These are phyloP conservation scores for Lagria hirta DNA, from an alignment of 2,888 invertebrate species.

Conservation along the genomic window DNA sequence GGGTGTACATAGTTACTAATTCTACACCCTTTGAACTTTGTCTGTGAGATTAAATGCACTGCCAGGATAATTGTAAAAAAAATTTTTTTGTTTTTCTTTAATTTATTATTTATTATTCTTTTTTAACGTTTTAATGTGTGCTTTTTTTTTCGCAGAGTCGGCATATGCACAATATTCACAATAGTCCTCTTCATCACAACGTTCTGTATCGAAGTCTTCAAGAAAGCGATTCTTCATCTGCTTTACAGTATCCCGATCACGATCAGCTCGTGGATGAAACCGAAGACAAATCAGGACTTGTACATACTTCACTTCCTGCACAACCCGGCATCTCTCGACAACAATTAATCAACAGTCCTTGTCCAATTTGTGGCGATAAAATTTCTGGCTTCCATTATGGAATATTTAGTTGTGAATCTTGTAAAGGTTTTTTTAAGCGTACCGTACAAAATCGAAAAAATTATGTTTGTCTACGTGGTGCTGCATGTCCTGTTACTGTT, in stretches of 20 bases:
- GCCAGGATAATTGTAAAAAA: no score
- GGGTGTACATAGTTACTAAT: no score
- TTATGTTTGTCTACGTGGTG: constrained; percentile 89
- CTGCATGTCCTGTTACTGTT: constrained; percentile 88
- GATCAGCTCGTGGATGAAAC: constrained; percentile 52
- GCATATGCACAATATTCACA: constrained; percentile 57
- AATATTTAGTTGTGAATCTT: constrained; percentile 96
- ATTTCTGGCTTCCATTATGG: constrained; percentile 98
- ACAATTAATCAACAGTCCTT: constrained; percentile 89
- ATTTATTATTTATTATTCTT: no score
- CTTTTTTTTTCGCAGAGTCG: constrained; percentile 51
- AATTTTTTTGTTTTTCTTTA: no score
- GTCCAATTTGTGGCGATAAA: constrained; percentile 94
- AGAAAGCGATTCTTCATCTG: constrained; percentile 49
- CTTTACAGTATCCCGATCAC: constrained; percentile 46
- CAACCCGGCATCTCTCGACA: constrained; percentile 82
- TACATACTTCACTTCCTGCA: constrained; percentile 59
- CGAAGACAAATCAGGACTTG: constrained; percentile 57
- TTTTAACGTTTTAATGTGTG: no score
- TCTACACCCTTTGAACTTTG: no score
- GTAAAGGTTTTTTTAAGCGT: constrained; percentile 97
- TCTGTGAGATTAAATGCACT: no score
- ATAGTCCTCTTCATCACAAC: constrained; percentile 58
- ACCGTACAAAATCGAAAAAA: constrained; percentile 98
- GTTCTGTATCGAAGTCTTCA: constrained; percentile 59